Evolutionary conservation across 2,113 vertebrate genomes (phyloP).

Genomic region (Osmerus eperlanus): DNA sequence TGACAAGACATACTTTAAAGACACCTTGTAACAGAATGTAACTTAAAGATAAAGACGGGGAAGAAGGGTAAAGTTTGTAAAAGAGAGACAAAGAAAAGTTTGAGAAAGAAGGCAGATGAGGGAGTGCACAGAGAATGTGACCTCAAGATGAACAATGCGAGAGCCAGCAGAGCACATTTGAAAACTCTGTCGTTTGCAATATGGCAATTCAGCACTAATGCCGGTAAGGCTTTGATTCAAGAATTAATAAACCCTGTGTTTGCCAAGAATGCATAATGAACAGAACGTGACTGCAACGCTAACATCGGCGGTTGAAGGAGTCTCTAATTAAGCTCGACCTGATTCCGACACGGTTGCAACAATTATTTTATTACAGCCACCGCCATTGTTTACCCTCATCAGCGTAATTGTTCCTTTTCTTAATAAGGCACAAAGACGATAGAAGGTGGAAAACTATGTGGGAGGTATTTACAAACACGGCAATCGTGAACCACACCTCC

Average conservation of each 20-base stretch:
- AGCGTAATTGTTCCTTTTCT: constrained; percentile 50
- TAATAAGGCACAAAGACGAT: constrained; percentile 31
- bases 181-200: constrained; percentile 26
- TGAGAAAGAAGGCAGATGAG: not conserved
- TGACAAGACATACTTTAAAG: too few species aligned
- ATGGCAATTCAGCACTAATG: constrained; percentile 49
- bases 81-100: not conserved
- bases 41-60: not conserved
- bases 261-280: constrained; percentile 52
- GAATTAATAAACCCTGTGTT: constrained; percentile 47
- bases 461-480: not conserved
- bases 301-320: constrained; percentile 29
- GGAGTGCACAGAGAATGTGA: not conserved
- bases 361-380: constrained; percentile 40
- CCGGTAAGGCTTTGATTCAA: constrained; percentile 46
- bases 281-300: constrained; percentile 19
- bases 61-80: too few species aligned
- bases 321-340: constrained; percentile 51
- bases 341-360: constrained; percentile 49
- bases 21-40: not conserved
- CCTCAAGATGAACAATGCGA: constrained; percentile 37
- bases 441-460: constrained; percentile 3
- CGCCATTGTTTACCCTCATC: constrained; percentile 60
- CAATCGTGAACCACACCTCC: too few species aligned
- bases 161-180: constrained; percentile 31